Evolutionary conservation across 2,113 vertebrate genomes (phyloP).

Genomic region (Myrmecobius fasciatus): DNA sequence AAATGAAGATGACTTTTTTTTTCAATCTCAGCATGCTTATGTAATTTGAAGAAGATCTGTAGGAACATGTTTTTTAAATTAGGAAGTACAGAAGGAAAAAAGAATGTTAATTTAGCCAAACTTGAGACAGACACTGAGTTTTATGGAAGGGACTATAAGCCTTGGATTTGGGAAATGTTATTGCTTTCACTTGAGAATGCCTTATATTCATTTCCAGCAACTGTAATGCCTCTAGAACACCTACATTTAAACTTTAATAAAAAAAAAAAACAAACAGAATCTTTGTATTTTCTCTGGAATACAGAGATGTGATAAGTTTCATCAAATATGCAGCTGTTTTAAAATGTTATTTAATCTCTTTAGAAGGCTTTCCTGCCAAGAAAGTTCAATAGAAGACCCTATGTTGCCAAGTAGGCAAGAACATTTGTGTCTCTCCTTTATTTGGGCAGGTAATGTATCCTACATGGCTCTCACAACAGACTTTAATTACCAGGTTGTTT

Average conservation of each 20-base stretch:
- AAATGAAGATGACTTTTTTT: conserved; percentile 53
- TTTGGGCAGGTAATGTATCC: conserved; percentile 75
- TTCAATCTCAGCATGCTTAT: conserved; percentile 62
- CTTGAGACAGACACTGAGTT: neutral
- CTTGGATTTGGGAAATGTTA: conserved; percentile 47
- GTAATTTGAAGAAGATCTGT: conserved; percentile 71
- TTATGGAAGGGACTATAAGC: neutral
- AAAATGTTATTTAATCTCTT: conserved; percentile 18
- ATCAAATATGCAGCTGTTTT: neutral
- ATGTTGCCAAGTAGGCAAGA: conserved; percentile 51
- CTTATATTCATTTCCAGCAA: conserved; percentile 28
- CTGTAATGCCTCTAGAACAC: neutral
- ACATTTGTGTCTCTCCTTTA: conserved; percentile 48
- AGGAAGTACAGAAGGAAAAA: conserved; percentile 54
- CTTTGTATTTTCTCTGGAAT: conserved; percentile 38
- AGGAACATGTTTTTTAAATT: conserved; percentile 72
- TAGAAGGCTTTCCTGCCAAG: conserved; percentile 25
- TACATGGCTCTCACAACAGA: conserved; percentile 76
- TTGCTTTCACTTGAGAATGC: conserved; percentile 14
- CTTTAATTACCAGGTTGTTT: conserved; percentile 78
- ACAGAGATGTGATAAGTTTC: neutral
- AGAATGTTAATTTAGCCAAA: conserved; percentile 59
- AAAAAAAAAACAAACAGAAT: conserved; percentile 10
- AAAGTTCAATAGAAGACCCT: conserved; percentile 68
- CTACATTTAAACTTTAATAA: conserved; percentile 34